These are phyloP conservation scores for Caenorhabditis latens DNA, from an alignment of 1,140 invertebrate species.

Conservation along the genomic window DNA sequence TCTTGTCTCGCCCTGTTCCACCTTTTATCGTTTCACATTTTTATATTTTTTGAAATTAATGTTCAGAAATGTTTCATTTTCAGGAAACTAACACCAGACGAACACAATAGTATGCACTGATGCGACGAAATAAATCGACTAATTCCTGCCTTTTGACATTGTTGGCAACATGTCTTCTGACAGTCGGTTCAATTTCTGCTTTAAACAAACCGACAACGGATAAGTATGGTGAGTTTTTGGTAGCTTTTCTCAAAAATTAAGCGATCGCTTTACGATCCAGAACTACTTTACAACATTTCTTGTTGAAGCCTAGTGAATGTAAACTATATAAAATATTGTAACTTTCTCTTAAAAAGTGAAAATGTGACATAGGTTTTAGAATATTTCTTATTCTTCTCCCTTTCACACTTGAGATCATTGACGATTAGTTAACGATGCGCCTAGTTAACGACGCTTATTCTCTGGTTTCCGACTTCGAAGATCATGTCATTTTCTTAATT, in stretches of 20 bases:
- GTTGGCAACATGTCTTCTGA: neutral
- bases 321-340: neutral
- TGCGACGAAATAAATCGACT: slow-evolving; percentile 31
- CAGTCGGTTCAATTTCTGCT: slow-evolving; percentile 6
- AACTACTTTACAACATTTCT: too few relatives aligned
- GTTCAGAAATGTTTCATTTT: neutral
- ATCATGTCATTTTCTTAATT: slow-evolving; percentile 52
- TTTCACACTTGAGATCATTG: slow-evolving; percentile 43
- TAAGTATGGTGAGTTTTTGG: slow-evolving; percentile 14
- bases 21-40: neutral
- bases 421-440: slow-evolving; percentile 52
- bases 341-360: neutral
- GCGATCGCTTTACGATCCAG: too few relatives aligned
- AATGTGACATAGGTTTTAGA: neutral
- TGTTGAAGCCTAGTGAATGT: too few relatives aligned
- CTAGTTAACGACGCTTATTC: slow-evolving; percentile 54
- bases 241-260: too few relatives aligned
- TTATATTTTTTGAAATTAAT: neutral
- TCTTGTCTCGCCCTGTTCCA: neutral
- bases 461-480: slow-evolving; percentile 48
- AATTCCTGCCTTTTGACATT: neutral
- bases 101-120: slow-evolving; percentile 48
- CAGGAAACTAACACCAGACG: slow-evolving; percentile 41
- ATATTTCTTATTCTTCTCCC: neutral
- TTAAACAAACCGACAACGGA: slow-evolving; percentile 37